Evolutionary conservation across 1,140 invertebrate species (phyloP).

Genomic region (Popillia japonica): DNA sequence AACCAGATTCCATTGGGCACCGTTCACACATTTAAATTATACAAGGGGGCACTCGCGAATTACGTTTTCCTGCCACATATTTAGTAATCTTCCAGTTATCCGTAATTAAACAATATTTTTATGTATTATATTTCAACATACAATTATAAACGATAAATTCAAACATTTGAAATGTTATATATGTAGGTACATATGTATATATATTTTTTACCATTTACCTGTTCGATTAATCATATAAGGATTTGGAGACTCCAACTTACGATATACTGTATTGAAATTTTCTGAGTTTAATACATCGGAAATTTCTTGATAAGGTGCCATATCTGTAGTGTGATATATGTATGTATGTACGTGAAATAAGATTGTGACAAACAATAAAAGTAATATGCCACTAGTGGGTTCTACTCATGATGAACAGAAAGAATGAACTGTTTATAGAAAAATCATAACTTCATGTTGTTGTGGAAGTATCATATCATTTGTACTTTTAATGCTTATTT

Average conservation of each 20-base stretch:
- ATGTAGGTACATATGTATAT: too few species aligned
- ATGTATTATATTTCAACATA: background rate
- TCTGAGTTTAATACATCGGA: background rate
- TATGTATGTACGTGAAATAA: background rate
- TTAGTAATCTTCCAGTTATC: background rate
- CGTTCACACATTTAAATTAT: too few species aligned
- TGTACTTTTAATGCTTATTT: slow-evolving; percentile 17
- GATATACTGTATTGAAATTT: background rate
- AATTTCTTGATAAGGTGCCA: slow-evolving; percentile 8
- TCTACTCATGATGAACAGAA: background rate
- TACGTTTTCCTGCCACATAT: background rate
- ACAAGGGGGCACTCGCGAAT: too few species aligned
- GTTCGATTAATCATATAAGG: background rate
- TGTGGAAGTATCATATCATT: background rate
- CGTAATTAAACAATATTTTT: background rate
- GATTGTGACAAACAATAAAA: background rate
- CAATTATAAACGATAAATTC: background rate
- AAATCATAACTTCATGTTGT: slow-evolving; percentile 4
- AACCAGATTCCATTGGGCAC: too few species aligned
- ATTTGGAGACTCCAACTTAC: background rate
- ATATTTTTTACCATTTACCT: background rate
- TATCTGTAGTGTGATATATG: background rate
- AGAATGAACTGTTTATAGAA: slow-evolving; percentile 4
- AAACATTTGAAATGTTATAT: background rate
- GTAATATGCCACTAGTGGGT: background rate